Conservation (phyloP, 2,113 vertebrate genomes). For the Vanacampus margaritifer region DNA sequence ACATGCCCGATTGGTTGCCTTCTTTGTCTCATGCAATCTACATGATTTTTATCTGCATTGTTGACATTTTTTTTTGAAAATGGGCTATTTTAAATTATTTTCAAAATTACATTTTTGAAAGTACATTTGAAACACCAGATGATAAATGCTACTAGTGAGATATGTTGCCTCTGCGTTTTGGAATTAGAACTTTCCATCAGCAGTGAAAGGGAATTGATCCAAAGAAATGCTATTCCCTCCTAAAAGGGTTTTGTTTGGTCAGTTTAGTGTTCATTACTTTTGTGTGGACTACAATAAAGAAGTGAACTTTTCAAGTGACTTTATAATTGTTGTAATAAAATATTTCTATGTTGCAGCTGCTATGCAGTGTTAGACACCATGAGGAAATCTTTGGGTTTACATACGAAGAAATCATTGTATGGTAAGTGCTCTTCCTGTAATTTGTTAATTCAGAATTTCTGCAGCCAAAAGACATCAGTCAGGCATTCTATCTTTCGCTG, state of each 20-base stretch:
- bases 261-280: background rate
- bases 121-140: conserved; percentile 3
- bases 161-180: conserved; percentile 3
- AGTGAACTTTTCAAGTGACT: background rate
- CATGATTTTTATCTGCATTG: background rate
- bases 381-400: conserved; percentile 96
- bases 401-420: conserved; percentile 96
- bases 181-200: background rate
- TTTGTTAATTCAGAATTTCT: background rate
- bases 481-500: background rate
- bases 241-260: conserved; percentile 2
- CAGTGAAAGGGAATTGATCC: conserved; percentile 6
- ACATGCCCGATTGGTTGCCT: background rate
- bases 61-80: no score
- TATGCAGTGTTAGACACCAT: conserved; percentile 88
- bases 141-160: background rate
- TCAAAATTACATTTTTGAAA: background rate
- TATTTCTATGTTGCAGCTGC: conserved; percentile 77
- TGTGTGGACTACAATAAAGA: background rate
- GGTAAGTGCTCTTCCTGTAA: conserved; percentile 75
- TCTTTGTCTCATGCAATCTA: background rate
- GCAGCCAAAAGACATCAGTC: background rate
- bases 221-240: conserved; percentile 1
- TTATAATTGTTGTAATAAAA: background rate
- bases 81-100: no score